Conservation (phyloP, 1,140 invertebrate species). For the Drosophila littoralis region DNA sequence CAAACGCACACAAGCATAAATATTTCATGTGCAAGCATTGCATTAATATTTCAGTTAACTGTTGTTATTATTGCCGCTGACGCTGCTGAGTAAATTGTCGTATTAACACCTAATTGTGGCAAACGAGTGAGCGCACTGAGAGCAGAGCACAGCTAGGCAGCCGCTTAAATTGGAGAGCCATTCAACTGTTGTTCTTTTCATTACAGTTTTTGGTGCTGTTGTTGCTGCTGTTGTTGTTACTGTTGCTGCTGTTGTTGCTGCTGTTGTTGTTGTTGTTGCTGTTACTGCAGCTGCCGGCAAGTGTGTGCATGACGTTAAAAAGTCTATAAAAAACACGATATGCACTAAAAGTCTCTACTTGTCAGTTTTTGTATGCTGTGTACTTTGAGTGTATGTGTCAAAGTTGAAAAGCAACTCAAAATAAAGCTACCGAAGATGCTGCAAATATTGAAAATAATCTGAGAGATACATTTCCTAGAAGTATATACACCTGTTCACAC, state of each 20-base stretch:
- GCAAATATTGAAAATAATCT: not conserved
- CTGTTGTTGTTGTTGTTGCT: not conserved
- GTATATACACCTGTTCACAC: too few relatives aligned
- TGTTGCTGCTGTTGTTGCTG: not conserved
- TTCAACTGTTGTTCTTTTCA: constrained; percentile 17
- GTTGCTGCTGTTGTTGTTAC: not conserved
- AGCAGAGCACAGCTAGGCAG: constrained; percentile 7
- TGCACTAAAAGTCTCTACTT: not conserved
- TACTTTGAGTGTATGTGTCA: not conserved
- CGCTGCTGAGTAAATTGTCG: constrained; percentile 63
- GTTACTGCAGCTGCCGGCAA: not conserved
- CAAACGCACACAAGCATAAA: constrained; percentile 47
- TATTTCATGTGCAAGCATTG: constrained; percentile 66
- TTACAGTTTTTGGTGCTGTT: not conserved
- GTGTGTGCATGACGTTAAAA: constrained; percentile 25
- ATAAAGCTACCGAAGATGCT: not conserved
- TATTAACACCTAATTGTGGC: constrained; percentile 76
- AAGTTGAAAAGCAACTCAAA: not conserved
- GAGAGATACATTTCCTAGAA: not conserved
- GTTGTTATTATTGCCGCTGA: constrained; percentile 31
- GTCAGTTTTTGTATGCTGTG: not conserved
- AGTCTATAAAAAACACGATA: not conserved
- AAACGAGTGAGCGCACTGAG: constrained; percentile 32
- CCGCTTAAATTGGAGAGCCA: constrained; percentile 7
- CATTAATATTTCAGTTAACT: constrained; percentile 66